Evolutionary conservation across 2,888 invertebrate genomes (phyloP).

Genomic region (Meandrusa payeni): DNA sequence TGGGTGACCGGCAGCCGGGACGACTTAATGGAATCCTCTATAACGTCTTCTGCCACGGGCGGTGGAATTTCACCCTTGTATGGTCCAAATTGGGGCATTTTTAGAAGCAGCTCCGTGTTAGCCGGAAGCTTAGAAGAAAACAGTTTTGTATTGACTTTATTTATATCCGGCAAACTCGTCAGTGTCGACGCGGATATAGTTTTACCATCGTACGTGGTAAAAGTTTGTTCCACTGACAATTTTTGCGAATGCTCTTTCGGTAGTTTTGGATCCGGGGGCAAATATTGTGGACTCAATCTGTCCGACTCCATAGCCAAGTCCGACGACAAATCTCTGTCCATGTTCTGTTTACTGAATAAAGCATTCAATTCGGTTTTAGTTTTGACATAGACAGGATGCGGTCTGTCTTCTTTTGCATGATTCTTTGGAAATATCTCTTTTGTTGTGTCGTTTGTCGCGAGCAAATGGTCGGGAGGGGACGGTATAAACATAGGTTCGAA

Average conservation of each 20-base stretch:
- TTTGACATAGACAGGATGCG: constrained; percentile 73
- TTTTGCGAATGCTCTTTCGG: constrained; percentile 73
- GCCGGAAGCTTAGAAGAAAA: constrained; percentile 69
- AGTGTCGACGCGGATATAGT: constrained; percentile 84
- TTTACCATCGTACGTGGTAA: constrained; percentile 89
- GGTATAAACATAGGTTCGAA: constrained; percentile 92
- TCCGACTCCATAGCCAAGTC: constrained; percentile 87
- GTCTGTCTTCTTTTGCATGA: constrained; percentile 71
- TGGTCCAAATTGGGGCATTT: constrained; percentile 87
- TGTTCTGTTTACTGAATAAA: constrained; percentile 60
- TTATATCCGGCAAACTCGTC: constrained; percentile 76
- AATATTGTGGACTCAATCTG: constrained; percentile 85
- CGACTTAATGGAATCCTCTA: constrained; percentile 31
- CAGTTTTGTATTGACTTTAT: constrained; percentile 51
- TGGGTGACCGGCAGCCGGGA: constrained; percentile 47
- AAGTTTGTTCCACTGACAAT: constrained; percentile 61
- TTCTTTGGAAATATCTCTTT: constrained; percentile 67
- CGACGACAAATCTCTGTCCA: constrained; percentile 67
- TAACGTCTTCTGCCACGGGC: constrained; percentile 48
- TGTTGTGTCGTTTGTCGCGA: constrained; percentile 57
- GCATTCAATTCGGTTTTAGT: constrained; percentile 54
- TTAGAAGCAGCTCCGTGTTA: constrained; percentile 80
- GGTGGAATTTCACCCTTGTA: constrained; percentile 87
- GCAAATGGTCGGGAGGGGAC: constrained; percentile 84
- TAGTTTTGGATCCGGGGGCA: constrained; percentile 83